Percentiles rank a stretch among this genome's conserved stretches.
These are phyloP conservation scores for Hermaeophaga mercurialis DNA, from an alignment of 2,888 invertebrate genomes.

Conservation along the genomic window DNA sequence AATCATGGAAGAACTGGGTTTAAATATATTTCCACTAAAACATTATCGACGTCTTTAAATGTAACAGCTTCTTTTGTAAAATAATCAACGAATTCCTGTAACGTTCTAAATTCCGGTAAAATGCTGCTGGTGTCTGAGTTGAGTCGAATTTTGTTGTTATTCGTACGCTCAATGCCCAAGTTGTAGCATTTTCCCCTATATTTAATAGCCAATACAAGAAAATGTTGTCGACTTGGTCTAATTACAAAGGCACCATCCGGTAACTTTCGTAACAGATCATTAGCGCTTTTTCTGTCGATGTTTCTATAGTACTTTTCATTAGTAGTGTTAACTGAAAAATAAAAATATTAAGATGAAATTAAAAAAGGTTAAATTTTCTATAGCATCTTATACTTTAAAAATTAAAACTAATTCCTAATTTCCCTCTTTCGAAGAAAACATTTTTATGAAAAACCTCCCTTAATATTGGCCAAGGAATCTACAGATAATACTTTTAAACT, in stretches of 20 bases:
- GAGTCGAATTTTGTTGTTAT: conserved; percentile 34
- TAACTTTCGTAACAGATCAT: conserved; percentile 33
- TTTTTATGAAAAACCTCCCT: no score
- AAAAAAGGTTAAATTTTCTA: no score
- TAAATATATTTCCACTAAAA: conserved; percentile 33
- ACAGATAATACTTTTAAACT: no score
- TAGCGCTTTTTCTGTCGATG: conserved; percentile 43
- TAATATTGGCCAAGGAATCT: no score
- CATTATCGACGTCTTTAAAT: conserved; percentile 21
- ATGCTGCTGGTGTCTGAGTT: conserved; percentile 28
- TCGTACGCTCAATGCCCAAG: conserved; percentile 38
- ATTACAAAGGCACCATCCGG: conserved; percentile 42
- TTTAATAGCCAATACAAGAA: conserved; percentile 39
- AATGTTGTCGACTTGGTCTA: conserved; percentile 38
- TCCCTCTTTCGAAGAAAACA: no score
- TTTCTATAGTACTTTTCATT: conserved; percentile 40
- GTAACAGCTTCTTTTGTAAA: conserved; percentile 36
- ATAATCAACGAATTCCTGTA: conserved; percentile 38
- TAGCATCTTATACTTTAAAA: no score
- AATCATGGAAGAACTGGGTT: conserved; percentile 27
- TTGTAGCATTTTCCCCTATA: conserved; percentile 36
- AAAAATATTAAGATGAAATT: no score
- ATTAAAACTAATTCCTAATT: no score
- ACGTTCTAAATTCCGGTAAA: conserved; percentile 37
- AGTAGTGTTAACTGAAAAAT: conserved; percentile 39